Conservation (phyloP, 2,113 vertebrate genomes). For the Callaeas wilsoni region DNA sequence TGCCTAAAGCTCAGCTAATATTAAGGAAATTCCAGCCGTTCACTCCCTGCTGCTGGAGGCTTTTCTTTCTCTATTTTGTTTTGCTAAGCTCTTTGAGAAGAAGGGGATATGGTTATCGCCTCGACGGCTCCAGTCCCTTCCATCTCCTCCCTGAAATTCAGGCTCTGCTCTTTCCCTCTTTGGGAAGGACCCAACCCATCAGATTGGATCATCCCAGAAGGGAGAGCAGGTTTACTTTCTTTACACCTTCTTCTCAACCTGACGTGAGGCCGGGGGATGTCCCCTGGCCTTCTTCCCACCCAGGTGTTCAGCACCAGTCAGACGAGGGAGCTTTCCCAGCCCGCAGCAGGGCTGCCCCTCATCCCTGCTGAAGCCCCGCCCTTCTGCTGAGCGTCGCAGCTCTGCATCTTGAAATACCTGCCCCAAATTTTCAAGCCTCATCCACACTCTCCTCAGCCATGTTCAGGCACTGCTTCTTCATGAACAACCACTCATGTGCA, state of each 20-base stretch:
- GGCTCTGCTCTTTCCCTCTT: background rate
- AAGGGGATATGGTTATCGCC: background rate
- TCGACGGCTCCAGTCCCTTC: background rate
- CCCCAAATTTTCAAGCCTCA: background rate
- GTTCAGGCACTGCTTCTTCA: background rate
- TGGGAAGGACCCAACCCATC: background rate
- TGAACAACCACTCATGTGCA: accelerated
- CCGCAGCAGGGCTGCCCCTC: background rate
- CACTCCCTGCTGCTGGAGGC: constrained; percentile 29
- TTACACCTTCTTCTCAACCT: background rate
- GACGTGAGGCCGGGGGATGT: background rate
- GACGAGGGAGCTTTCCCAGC: background rate
- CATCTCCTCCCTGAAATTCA: background rate
- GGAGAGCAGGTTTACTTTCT: background rate
- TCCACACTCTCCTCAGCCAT: background rate
- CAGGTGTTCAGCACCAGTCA: background rate
- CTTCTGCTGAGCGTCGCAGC: background rate
- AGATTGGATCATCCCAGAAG: background rate
- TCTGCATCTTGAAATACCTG: background rate
- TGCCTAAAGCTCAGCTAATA: constrained; percentile 49
- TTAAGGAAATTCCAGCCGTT: constrained; percentile 51
- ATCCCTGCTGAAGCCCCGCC: background rate
- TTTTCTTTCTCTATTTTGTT: constrained; percentile 51
- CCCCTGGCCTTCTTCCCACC: background rate
- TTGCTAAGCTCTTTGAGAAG: constrained; percentile 16